These are phyloP conservation scores for Brachionus paranguensis DNA, from an alignment of 1,140 invertebrate species.

Conservation along the genomic window DNA sequence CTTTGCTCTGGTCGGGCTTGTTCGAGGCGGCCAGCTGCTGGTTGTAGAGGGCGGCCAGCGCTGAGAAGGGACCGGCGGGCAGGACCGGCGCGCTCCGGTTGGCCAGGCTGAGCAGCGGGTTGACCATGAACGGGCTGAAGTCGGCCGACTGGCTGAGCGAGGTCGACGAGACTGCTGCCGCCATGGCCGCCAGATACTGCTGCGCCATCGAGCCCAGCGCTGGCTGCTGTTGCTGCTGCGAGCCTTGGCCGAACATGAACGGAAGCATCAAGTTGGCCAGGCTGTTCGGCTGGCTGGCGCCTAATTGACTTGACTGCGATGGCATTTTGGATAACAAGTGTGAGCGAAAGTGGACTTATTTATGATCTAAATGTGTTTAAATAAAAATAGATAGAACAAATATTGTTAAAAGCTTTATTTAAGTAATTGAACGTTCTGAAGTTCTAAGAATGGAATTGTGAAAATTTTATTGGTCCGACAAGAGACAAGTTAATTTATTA, in stretches of 20 bases:
- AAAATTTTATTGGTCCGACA: not conserved
- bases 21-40: not conserved
- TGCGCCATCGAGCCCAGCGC: not conserved
- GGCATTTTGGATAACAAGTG: not conserved
- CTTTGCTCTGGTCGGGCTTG: too few species aligned
- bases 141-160: not conserved
- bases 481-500: not conserved
- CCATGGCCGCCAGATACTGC: constrained; percentile 7
- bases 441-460: too few species aligned
- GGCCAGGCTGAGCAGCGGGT: not conserved
- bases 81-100: not conserved
- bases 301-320: constrained; percentile 1
- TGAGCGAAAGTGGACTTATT: not conserved
- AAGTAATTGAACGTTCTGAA: not conserved
- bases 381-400: not conserved
- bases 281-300: not conserved
- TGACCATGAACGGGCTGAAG: not conserved
- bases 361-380: not conserved
- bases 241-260: not conserved
- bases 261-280: not conserved
- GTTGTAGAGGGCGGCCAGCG: not conserved
- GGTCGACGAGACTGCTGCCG: not conserved
- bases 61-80: not conserved
- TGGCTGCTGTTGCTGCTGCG: not conserved
- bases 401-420: too few species aligned